Evolutionary conservation across 2,797 vertebrate genomes (phyloP).

Genomic region (Muscicapa comitata): DNA sequence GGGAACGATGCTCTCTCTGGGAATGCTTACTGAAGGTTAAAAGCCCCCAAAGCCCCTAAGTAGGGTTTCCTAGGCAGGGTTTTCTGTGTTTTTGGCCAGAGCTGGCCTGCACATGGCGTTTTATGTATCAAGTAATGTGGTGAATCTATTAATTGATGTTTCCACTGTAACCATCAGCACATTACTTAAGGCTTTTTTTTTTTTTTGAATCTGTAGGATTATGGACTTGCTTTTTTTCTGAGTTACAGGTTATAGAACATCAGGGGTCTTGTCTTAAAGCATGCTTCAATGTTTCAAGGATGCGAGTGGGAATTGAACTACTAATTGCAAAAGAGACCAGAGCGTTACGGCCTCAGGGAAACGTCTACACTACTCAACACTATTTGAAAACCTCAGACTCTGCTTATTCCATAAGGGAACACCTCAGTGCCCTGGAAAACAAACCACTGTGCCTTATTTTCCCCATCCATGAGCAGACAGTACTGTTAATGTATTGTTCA

Average conservation of each 20-base stretch:
- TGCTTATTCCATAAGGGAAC: neutral
- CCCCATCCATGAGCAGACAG: accelerated
- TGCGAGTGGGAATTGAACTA: accelerated
- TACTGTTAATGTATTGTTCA: neutral
- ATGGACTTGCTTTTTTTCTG: neutral
- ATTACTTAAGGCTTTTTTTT: neutral
- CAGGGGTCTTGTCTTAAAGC: neutral
- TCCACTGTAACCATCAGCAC: accelerated
- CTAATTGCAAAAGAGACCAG: neutral
- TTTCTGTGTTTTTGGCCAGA: neutral
- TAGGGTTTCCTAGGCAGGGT: neutral
- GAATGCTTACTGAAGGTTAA: neutral
- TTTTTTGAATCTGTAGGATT: neutral
- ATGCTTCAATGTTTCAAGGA: neutral
- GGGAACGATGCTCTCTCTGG: neutral
- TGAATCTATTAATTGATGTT: accelerated
- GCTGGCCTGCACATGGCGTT: neutral
- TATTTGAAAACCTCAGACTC: neutral
- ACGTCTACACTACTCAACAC: accelerated
- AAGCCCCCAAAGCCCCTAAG: accelerated
- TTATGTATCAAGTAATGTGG: neutral
- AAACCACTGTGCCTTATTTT: neutral
- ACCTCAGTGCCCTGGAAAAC: neutral
- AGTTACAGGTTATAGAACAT: neutral
- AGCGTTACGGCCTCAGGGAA: accelerated